Conservation (phyloP, 2,797 vertebrate species). For the Streptopelia turtur region DNA sequence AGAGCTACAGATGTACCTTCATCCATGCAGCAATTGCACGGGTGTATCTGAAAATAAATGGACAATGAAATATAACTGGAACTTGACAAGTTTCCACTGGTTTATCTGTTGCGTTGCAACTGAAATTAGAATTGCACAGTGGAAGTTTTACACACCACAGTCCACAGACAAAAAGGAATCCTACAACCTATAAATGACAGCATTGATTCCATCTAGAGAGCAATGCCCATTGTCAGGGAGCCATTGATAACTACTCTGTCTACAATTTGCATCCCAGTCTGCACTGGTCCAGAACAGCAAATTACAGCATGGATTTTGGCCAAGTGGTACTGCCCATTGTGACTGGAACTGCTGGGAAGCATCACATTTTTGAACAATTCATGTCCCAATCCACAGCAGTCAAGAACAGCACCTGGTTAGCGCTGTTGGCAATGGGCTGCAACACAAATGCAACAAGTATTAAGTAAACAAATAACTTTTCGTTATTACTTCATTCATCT, state of each 20-base stretch:
- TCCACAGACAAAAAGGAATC: neutral
- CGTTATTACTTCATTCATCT: neutral
- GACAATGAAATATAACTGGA: slow-evolving; percentile 28
- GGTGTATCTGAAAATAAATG: slow-evolving; percentile 42
- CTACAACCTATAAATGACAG: slow-evolving; percentile 27
- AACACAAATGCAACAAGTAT: neutral
- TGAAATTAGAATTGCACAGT: slow-evolving; percentile 14
- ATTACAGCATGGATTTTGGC: neutral
- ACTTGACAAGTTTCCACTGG: slow-evolving; percentile 33
- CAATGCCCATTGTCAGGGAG: neutral
- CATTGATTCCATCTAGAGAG: neutral
- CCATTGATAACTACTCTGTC: neutral
- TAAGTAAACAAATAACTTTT: neutral
- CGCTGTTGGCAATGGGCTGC: fast-evolving
- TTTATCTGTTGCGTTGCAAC: slow-evolving; percentile 20
- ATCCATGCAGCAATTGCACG: neutral
- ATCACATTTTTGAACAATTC: neutral
- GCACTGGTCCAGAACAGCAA: slow-evolving; percentile 16
- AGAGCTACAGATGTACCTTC: slow-evolving; percentile 29
- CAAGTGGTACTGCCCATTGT: neutral
- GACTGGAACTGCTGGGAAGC: neutral
- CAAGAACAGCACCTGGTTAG: neutral
- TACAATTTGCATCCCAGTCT: slow-evolving; percentile 12
- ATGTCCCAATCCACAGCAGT: neutral
- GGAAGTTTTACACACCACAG: neutral